Percentiles rank a stretch among this genome's conserved stretches.
Evolutionary conservation across 2,113 vertebrate genomes (phyloP).

Genomic region (Notechis scutatus): DNA sequence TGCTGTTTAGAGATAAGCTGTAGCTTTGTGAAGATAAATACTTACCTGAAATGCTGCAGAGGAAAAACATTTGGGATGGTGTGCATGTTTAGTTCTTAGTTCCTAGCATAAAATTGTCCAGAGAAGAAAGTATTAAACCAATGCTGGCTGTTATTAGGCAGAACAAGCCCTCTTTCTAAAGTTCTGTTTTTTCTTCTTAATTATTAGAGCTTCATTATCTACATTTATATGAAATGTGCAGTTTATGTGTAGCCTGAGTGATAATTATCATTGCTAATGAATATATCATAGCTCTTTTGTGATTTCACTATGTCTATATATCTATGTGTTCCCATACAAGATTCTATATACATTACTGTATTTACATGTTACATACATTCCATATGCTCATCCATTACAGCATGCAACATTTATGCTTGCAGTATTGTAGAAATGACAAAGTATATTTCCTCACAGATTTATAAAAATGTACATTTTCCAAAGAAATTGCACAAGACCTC

Average conservation of each 20-base stretch:
- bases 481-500: neutral
- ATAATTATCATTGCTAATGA: neutral
- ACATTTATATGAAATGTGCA: neutral
- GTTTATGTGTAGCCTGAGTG: neutral
- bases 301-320: neutral
- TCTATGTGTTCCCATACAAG: neutral
- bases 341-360: neutral
- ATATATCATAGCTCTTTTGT: neutral
- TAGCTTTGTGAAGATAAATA: neutral
- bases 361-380: neutral
- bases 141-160: neutral
- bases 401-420: neutral
- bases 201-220: neutral
- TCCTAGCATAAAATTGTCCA: neutral
- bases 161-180: neutral
- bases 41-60: neutral
- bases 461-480: neutral
- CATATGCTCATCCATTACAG: neutral
- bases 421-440: neutral
- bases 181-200: neutral
- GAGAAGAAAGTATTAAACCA: neutral
- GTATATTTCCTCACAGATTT: neutral
- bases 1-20: neutral
- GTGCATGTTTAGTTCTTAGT: neutral
- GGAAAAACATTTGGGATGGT: neutral